Conservation (phyloP, 2,888 invertebrate genomes). For the Trissolcus japonicus region DNA sequence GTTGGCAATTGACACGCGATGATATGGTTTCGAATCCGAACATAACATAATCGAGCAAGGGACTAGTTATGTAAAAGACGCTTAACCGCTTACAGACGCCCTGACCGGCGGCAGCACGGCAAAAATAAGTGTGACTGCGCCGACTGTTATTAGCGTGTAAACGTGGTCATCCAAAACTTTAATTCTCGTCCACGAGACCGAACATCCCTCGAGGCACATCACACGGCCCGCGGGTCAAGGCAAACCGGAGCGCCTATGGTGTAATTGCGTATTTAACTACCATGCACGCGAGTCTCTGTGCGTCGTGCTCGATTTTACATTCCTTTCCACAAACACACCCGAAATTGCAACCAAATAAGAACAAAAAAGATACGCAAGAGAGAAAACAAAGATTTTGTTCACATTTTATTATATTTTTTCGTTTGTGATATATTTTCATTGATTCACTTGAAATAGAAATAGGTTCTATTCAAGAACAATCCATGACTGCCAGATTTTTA, state of each 20-base stretch:
- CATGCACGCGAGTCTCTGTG: constrained; percentile 41
- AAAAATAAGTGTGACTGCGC: constrained; percentile 61
- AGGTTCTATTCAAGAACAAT: too few species aligned
- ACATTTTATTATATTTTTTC: constrained; percentile 8
- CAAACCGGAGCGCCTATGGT: constrained; percentile 60
- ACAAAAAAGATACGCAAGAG: constrained; percentile 14
- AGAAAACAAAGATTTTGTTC: constrained; percentile 6
- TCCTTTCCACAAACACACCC: constrained; percentile 32
- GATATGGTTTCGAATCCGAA: constrained; percentile 35
- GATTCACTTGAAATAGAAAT: too few species aligned
- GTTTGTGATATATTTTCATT: too few species aligned
- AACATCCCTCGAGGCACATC: constrained; percentile 64
- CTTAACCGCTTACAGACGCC: constrained; percentile 48
- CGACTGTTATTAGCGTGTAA: constrained; percentile 59
- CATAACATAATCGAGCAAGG: constrained; percentile 40
- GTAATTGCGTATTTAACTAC: constrained; percentile 54
- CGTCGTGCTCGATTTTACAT: constrained; percentile 39
- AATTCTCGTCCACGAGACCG: constrained; percentile 61
- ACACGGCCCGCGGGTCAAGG: constrained; percentile 70
- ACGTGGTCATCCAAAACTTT: constrained; percentile 65
- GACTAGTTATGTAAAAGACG: constrained; percentile 56
- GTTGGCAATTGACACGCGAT: constrained; percentile 34
- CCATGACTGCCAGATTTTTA: too few species aligned
- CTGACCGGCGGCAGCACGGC: constrained; percentile 40
- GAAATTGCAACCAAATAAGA: constrained; percentile 21